phyloP scores from a whole-genome alignment of 2,113 vertebrate species.

The Zosterops hypoxanthus region DNA sequence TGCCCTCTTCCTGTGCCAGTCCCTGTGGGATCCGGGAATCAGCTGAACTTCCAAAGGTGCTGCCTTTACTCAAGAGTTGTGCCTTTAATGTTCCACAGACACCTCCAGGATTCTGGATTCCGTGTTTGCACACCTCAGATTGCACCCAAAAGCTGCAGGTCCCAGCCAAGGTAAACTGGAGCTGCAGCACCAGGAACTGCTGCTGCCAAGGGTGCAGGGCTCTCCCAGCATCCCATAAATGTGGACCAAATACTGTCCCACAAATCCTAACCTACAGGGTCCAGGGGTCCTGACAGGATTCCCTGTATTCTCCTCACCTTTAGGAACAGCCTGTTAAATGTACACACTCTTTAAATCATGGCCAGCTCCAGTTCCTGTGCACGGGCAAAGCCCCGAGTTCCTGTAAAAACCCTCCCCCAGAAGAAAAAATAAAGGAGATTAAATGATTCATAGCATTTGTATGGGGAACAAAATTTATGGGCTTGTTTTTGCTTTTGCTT shows the following conservation, averaged over 20 bases:
- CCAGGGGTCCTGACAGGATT: background rate
- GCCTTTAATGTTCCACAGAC: background rate
- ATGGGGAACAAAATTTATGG: background rate
- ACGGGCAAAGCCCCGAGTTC: background rate
- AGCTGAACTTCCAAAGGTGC: background rate
- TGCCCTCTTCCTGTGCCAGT: background rate
- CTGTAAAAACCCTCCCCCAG: background rate
- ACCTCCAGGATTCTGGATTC: background rate
- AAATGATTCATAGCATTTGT: slow-evolving; percentile 38
- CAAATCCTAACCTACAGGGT: background rate
- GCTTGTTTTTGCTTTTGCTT: slow-evolving; percentile 33
- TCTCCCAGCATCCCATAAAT: background rate
- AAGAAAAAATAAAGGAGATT: background rate
- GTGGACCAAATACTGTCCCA: background rate
- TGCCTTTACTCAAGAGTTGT: background rate
- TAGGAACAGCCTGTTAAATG: background rate
- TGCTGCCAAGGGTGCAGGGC: background rate
- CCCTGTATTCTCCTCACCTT: background rate
- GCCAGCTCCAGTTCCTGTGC: background rate
- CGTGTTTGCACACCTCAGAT: background rate
- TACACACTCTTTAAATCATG: background rate
- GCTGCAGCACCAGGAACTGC: background rate
- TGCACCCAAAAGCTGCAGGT: background rate
- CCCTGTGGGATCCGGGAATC: background rate
- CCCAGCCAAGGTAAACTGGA: background rate